Conservation (phyloP, 2,113 vertebrate genomes). For the Gymnogyps californianus region DNA sequence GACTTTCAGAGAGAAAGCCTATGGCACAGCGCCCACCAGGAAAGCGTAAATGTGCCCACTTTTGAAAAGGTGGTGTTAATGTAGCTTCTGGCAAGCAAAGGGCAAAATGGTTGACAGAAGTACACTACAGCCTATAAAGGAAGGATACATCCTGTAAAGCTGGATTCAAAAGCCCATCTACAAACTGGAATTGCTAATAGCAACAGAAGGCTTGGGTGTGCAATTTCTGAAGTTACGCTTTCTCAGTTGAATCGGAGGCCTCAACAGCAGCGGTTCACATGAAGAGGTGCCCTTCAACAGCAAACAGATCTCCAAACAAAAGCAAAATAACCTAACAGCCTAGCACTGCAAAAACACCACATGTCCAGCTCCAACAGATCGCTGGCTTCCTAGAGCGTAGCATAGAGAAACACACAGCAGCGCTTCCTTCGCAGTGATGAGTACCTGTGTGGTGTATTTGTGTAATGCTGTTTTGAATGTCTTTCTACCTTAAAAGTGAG, state of each 20-base stretch:
- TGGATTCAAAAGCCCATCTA: not conserved
- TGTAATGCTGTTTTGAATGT: not conserved
- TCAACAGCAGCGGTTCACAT: not conserved
- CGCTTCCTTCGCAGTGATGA: fast-evolving
- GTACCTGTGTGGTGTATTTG: not conserved
- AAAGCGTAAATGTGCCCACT: fast-evolving
- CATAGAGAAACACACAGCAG: not conserved
- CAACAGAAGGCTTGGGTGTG: not conserved
- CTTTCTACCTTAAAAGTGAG: not conserved
- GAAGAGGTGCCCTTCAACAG: not conserved
- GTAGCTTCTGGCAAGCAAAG: not conserved
- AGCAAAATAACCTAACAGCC: not conserved
- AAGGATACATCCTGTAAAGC: not conserved
- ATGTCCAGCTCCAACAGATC: not conserved
- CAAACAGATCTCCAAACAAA: not conserved
- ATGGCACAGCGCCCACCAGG: fast-evolving
- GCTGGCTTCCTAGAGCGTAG: not conserved
- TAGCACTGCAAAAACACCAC: not conserved
- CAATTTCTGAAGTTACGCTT: not conserved
- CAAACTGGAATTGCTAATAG: not conserved
- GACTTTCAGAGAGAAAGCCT: not conserved
- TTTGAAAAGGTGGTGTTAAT: not conserved
- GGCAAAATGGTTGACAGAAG: not conserved
- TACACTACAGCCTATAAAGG: not conserved
- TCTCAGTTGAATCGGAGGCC: not conserved